phyloP scores from a whole-genome alignment of 2,797 vertebrate species.

The Clarias pachynema region DNA sequence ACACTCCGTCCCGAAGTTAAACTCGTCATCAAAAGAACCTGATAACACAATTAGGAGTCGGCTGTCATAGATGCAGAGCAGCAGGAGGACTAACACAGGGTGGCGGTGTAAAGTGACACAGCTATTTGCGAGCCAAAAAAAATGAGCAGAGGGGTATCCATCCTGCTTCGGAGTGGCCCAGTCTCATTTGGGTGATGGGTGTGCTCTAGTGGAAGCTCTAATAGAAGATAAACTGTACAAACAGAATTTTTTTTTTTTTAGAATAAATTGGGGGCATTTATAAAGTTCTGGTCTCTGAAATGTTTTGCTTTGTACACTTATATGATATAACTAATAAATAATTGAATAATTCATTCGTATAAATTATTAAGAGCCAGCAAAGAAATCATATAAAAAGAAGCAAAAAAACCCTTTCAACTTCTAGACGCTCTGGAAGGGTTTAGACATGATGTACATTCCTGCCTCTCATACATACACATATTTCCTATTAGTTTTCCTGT shows the following conservation, averaged over 20 bases:
- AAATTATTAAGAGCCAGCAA: neutral
- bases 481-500: neutral
- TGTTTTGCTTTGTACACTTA: constrained; percentile 14
- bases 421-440: too few relatives aligned
- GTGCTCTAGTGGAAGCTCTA: constrained; percentile 36
- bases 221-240: constrained; percentile 48
- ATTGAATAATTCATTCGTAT: too few relatives aligned
- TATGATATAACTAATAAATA: neutral
- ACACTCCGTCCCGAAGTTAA: constrained; percentile 63
- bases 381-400: neutral
- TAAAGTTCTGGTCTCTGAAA: neutral
- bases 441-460: neutral
- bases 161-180: constrained; percentile 41
- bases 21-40: constrained; percentile 66
- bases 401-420: neutral
- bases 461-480: neutral
- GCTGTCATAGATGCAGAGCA: constrained; percentile 46
- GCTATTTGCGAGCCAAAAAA: constrained; percentile 43
- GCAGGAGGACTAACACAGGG: constrained; percentile 31
- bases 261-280: neutral
- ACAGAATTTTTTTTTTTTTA: neutral
- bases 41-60: constrained; percentile 66
- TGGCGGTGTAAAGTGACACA: constrained; percentile 59
- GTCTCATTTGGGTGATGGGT: constrained; percentile 57
- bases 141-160: constrained; percentile 40